Base-by-base conservation (phyloP, 2,113 vertebrate genomes). In the Channa argus region DNA sequence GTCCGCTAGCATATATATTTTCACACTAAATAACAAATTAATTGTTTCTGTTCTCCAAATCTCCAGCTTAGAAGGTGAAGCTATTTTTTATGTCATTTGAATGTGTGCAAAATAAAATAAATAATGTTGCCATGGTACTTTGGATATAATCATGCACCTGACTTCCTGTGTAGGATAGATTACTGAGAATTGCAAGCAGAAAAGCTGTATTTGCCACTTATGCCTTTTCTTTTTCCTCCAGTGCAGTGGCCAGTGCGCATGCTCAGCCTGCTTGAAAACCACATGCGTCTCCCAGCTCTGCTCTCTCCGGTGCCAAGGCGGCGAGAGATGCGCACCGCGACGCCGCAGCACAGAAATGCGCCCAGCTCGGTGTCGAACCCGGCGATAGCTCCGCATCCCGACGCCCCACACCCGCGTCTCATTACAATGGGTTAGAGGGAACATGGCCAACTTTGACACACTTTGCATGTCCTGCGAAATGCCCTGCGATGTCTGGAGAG, bases 401-500 rank as follows among this genome's bases (percentile, higher is more conserved):
- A 5, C 74, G 33, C 45, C 62, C 36, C 63, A 3, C 54, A 75
- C 36, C 71, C 63, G 50, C 7, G 36, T 46, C 15, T n/a, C 56
- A n/a, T 13, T 63, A n/a, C 66, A 4, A 63, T 80, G 88, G 86
- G 82, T 77, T 83, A 86, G 70, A 64, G 50, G 36, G 47, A 74
- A 71, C 4, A 90, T 77, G 85, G 82, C 46, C 54, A 82, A 90
- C 88, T 90, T 88, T 87, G 78, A 64, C 74, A 71, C 85, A 83
- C 86, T 89, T 85, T 60, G 56, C 75, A 8, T 65, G 71, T 62
- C 60, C 15, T 24, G 70, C 71, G 71, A 77, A 71, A 71, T 58
- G 80, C 72, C 60, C 63, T 39, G 69, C 79, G 65, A 24, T 49
- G 78, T 49, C 44, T 6, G 80, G 80, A 71, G 74, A 77, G 62